Base-by-base conservation (phyloP, 2,888 invertebrate species). In the Zygogramma bicolorata region DNA sequence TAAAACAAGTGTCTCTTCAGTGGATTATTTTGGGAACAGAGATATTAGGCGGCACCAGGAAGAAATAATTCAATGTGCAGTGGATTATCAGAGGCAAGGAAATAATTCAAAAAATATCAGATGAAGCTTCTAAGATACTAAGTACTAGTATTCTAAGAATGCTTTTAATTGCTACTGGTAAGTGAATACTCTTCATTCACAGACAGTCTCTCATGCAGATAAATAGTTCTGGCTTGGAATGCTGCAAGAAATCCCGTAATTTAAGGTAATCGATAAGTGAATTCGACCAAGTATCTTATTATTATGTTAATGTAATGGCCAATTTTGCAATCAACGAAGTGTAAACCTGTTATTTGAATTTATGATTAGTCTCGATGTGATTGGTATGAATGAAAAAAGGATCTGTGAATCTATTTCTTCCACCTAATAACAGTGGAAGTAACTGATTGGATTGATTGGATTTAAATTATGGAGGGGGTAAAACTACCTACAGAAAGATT, bases 1-100 rank as follows among this genome's bases (percentile, higher is more conserved):
- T 42, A 63, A 63, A 63, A 49, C 63, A 46, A 63, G 63, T 63
- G 63, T 63, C 63, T 63, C 46, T 63, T 46, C 29, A 29, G 62
- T 18, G 18, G n/a, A 62, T 62, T 62, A 62, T 62, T 62, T 22
- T 22, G n/a, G 38, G 62, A 62, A 27, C 42, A 13, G 15, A 40
- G 42, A 25, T 46, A 13, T n/a, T 27, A 25, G 27, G 5, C 22
- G 22, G 27, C 25, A 13, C 27, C 22, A 3, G 27, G 27, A 15
- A 53, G 53, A 22, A 53, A 27, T 25, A 20, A 20, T 46, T 46
- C 20, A 18, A 46, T 18, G 46, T 46, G 15, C 15, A 18, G 8
- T 20, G 20, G 20, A 46, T 46, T 7, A 46, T 46, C 46, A 46
- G 46, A 10, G 10, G 18, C 6, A 53, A 53, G 27, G 13, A n/a